phyloP scores from a whole-genome alignment of 2,113 vertebrate genomes.

The Uria lomvia region DNA sequence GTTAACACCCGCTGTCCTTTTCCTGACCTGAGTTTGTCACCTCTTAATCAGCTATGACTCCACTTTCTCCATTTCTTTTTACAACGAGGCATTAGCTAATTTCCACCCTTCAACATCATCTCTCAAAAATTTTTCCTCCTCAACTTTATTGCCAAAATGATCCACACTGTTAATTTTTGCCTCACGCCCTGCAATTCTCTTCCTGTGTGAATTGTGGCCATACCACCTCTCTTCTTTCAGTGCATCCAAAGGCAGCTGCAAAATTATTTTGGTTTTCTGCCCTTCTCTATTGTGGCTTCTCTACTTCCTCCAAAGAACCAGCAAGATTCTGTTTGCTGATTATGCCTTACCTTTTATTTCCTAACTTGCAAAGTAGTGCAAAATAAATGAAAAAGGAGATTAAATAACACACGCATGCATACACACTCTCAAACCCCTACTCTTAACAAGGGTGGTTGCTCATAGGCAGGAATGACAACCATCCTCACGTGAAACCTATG shows the following conservation, averaged over 20 bases:
- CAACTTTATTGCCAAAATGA: neutral
- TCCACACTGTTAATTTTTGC: neutral
- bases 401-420: rapidly evolving
- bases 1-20: neutral
- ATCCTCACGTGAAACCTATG: rapidly evolving
- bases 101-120: neutral
- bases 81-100: neutral
- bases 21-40: neutral
- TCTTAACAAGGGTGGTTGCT: neutral
- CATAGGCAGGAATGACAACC: neutral
- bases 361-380: neutral
- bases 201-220: neutral
- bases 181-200: neutral
- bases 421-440: neutral
- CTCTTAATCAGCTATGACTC: neutral
- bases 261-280: neutral
- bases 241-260: neutral
- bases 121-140: neutral
- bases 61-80: neutral
- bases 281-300: neutral
- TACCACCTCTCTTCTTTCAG: neutral
- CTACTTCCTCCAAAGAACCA: neutral
- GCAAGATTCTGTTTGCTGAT: neutral
- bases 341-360: neutral
- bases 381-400: neutral